phyloP scores from a whole-genome alignment of 92 coral and sea anemone genomes.

The Palythoa heliodiscus region DNA sequence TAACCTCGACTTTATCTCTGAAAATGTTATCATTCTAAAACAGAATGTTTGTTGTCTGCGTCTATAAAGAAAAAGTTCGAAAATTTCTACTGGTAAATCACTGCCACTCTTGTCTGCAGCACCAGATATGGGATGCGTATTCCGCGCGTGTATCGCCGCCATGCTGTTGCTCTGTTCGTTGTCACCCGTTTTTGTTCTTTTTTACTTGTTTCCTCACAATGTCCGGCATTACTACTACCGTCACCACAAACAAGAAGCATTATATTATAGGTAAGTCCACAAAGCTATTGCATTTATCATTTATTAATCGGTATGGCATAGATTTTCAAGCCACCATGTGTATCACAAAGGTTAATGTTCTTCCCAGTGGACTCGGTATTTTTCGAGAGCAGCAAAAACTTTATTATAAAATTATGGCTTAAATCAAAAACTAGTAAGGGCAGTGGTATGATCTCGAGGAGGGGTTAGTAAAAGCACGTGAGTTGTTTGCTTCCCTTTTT shows the following conservation, averaged over 20 bases:
- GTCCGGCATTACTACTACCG: conserved; percentile 38
- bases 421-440: too few relatives aligned
- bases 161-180: conserved; percentile 29
- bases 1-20: background rate
- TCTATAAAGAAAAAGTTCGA: too few relatives aligned
- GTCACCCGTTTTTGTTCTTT: conserved; percentile 36
- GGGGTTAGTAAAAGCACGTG: too few relatives aligned
- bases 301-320: background rate
- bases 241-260: background rate
- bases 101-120: too few relatives aligned
- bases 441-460: too few relatives aligned
- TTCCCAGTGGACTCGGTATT: too few relatives aligned
- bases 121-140: background rate
- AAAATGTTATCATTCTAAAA: background rate
- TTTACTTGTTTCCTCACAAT: conserved; percentile 30
- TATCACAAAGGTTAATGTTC: too few relatives aligned
- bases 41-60: background rate
- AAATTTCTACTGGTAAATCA: background rate
- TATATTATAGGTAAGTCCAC: background rate
- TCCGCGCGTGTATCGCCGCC: conserved; percentile 28
- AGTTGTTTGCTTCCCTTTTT: too few relatives aligned
- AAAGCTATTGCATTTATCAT: background rate
- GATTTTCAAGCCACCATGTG: background rate
- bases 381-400: background rate
- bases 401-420: too few relatives aligned